Conservation (phyloP, 23 tunicate genomes). For the Clavelina lepadiformis region DNA sequence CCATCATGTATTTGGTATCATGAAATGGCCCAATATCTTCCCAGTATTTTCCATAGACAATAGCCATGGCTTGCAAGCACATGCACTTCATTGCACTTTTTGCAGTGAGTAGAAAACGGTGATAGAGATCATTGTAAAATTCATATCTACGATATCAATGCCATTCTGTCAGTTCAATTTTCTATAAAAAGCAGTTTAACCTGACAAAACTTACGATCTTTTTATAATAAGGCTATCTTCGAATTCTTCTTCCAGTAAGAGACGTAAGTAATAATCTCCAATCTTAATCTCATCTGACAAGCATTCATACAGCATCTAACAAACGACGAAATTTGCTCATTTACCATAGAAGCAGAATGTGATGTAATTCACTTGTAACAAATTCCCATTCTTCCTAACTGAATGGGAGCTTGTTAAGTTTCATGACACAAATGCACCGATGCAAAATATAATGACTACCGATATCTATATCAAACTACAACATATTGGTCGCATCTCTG, state of each 20-base stretch:
- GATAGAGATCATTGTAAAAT: slow-evolving; percentile 92
- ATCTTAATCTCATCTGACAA: slow-evolving; percentile 86
- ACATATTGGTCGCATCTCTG: too few relatives aligned
- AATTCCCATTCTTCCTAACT: not conserved
- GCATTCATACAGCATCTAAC: slow-evolving; percentile 80
- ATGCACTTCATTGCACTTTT: slow-evolving; percentile 88
- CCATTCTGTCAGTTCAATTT: not conserved
- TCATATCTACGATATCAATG: slow-evolving; percentile 46
- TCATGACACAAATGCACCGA: too few relatives aligned
- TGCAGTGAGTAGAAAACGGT: slow-evolving; percentile 92
- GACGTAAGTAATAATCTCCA: slow-evolving; percentile 91
- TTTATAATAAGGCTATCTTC: slow-evolving; percentile 76
- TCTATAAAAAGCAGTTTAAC: not conserved
- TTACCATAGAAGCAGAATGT: not conserved
- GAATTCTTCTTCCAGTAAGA: slow-evolving; percentile 90
- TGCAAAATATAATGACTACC: too few relatives aligned
- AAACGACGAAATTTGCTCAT: too few relatives aligned
- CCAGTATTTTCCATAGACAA: slow-evolving; percentile 93
- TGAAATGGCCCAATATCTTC: slow-evolving; percentile 96
- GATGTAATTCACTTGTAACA: not conserved
- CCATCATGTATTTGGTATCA: slow-evolving; percentile 89
- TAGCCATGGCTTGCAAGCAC: slow-evolving; percentile 98
- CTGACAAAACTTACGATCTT: slow-evolving; percentile 59
- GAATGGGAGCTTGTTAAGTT: not conserved
- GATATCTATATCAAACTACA: too few relatives aligned